A percentile compares a stretch with the other conserved stretches of the same genome.
phyloP scores from a whole-genome alignment of 2,797 vertebrate species.

The Parotocinclus haroldoi region DNA sequence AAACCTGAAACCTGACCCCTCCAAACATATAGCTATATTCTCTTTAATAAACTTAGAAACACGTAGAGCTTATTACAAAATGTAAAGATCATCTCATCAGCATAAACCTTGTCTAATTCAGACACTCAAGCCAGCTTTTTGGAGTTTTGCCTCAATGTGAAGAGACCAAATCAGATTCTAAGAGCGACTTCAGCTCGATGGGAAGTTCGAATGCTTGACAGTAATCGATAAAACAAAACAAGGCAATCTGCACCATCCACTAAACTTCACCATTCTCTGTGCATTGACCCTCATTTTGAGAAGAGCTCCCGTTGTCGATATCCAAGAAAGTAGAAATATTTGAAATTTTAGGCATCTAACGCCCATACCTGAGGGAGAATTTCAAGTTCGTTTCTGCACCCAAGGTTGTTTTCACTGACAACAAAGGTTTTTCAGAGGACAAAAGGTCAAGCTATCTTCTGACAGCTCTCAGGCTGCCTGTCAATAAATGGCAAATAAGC shows the following conservation, averaged over 20 bases:
- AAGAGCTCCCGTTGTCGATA: slow-evolving; percentile 2
- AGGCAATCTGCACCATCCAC: slow-evolving; percentile 5
- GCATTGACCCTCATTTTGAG: slow-evolving; percentile 6
- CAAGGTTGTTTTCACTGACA: slow-evolving; percentile 9
- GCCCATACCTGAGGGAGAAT: background rate
- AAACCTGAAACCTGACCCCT: too few relatives aligned
- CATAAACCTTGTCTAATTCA: too few relatives aligned
- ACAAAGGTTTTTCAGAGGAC: slow-evolving; percentile 21
- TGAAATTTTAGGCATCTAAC: slow-evolving; percentile 16
- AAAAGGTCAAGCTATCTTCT: slow-evolving; percentile 15
- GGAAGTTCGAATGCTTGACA: slow-evolving; percentile 5
- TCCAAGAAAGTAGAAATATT: slow-evolving; percentile 1
- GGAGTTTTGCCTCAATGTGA: too few relatives aligned
- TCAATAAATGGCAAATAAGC: slow-evolving; percentile 28
- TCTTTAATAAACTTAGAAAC: too few relatives aligned
- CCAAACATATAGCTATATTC: too few relatives aligned
- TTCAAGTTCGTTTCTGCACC: slow-evolving; percentile 4
- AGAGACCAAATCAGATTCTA: slow-evolving; percentile 20
- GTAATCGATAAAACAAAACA: slow-evolving; percentile 19
- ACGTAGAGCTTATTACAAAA: too few relatives aligned
- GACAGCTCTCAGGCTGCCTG: slow-evolving; percentile 26
- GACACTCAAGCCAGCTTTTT: too few relatives aligned
- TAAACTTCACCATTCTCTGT: background rate
- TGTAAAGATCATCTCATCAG: too few relatives aligned
- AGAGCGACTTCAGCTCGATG: slow-evolving; percentile 25